Evolutionary conservation across 2,797 vertebrate genomes (phyloP).

Genomic region (Cheirogaleus major): DNA sequence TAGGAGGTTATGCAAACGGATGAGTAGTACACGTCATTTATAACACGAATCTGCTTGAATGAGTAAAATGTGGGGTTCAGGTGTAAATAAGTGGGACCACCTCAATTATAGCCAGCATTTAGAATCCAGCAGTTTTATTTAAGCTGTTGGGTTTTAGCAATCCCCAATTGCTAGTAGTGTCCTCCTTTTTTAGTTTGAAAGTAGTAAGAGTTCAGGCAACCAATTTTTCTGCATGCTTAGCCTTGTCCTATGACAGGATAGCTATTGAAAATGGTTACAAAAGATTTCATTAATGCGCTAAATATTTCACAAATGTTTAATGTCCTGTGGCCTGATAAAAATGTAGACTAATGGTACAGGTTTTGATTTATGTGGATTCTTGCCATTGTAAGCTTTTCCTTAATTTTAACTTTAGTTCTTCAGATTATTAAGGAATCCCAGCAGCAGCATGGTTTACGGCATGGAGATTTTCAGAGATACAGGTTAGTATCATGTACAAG

Average conservation of each 20-base stretch:
- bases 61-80: not conserved
- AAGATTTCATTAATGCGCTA: not conserved
- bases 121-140: not conserved
- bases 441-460: constrained; percentile 97
- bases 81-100: not conserved
- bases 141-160: not conserved
- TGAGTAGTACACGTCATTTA: not conserved
- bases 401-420: constrained; percentile 89
- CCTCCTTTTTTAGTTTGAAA: not conserved
- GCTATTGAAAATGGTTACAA: not conserved
- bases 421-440: constrained; percentile 99
- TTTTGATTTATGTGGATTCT: not conserved
- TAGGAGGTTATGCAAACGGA: not conserved
- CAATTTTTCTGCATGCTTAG: not conserved
- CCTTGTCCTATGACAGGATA: not conserved
- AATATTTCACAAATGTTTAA: not conserved
- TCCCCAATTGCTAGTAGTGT: not conserved
- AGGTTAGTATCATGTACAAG: constrained; percentile 87
- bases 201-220: not conserved
- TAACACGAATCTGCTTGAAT: not conserved
- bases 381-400: constrained; percentile 80
- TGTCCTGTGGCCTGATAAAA: not conserved
- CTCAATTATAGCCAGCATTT: not conserved
- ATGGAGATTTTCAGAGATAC: constrained; percentile 99
- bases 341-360: not conserved